Evolutionary conservation across 2,797 vertebrate species (phyloP).

Genomic region (Muscicapa striata): DNA sequence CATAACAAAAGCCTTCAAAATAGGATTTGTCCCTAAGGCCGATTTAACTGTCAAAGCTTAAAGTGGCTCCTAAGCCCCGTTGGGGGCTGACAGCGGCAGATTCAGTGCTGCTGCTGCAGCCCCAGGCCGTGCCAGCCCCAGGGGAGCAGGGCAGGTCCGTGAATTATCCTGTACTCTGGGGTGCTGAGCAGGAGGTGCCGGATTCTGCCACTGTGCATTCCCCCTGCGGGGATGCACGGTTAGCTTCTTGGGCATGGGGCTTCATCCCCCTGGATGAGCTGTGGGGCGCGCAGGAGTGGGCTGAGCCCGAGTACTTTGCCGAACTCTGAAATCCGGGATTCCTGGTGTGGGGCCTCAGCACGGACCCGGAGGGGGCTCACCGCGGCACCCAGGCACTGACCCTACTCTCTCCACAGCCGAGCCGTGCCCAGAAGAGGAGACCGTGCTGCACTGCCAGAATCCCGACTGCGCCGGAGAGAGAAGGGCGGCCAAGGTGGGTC

Average conservation of each 20-base stretch:
- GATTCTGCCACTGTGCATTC: neutral
- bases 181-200: neutral
- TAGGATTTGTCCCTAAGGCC: slow-evolving; percentile 66
- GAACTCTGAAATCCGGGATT: neutral
- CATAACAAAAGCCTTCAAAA: slow-evolving; percentile 57
- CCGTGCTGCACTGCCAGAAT: slow-evolving; percentile 85
- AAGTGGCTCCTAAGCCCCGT: neutral
- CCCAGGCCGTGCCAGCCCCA: neutral
- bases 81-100: neutral
- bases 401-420: slow-evolving; percentile 79
- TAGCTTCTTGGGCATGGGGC: neutral
- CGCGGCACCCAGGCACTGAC: neutral
- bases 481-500: slow-evolving; percentile 87
- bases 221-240: fast-evolving
- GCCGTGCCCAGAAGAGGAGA: slow-evolving; percentile 82
- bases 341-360: neutral
- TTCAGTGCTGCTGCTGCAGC: neutral
- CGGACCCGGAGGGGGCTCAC: neutral
- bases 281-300: neutral
- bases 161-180: neutral
- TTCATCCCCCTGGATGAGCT: neutral
- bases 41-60: slow-evolving; percentile 66
- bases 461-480: slow-evolving; percentile 83
- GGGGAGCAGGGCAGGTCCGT: neutral
- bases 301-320: neutral